Conservation (phyloP, 2,797 vertebrate species). For the Pangasius djambal region DNA sequence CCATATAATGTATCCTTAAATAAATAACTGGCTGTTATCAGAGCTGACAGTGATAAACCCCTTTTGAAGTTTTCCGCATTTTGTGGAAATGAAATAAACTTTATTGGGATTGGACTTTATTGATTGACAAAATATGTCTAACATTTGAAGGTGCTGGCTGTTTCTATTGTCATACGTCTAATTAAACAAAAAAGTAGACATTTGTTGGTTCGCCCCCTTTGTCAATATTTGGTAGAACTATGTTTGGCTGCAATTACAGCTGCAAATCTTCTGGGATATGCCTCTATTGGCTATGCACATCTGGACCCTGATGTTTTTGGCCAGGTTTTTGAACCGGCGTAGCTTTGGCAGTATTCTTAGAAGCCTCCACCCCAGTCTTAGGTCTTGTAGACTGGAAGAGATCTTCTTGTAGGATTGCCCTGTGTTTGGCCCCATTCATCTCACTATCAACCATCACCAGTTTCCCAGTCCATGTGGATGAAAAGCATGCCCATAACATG, state of each 20-base stretch:
- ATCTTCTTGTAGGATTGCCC: too few species aligned
- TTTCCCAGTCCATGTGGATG: neutral
- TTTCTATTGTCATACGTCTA: neutral
- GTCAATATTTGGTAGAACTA: neutral
- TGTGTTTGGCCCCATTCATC: neutral
- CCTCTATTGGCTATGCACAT: neutral
- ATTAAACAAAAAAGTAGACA: neutral
- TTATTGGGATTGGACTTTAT: too few species aligned
- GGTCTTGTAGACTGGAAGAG: neutral
- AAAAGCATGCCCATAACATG: neutral
- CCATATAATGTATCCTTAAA: neutral
- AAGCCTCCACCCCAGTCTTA: neutral
- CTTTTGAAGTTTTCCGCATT: neutral
- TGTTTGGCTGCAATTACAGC: neutral
- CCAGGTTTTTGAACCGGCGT: neutral
- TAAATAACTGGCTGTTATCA: neutral
- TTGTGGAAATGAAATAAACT: neutral
- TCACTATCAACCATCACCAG: neutral
- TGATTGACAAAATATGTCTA: neutral
- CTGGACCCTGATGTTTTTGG: neutral
- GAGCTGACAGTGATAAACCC: neutral
- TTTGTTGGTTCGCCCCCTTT: neutral
- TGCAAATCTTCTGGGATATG: neutral
- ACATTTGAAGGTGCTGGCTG: neutral
- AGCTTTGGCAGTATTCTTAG: neutral